phyloP scores from a whole-genome alignment of 2,888 invertebrate genomes.

The Ctenicera cuprea region DNA sequence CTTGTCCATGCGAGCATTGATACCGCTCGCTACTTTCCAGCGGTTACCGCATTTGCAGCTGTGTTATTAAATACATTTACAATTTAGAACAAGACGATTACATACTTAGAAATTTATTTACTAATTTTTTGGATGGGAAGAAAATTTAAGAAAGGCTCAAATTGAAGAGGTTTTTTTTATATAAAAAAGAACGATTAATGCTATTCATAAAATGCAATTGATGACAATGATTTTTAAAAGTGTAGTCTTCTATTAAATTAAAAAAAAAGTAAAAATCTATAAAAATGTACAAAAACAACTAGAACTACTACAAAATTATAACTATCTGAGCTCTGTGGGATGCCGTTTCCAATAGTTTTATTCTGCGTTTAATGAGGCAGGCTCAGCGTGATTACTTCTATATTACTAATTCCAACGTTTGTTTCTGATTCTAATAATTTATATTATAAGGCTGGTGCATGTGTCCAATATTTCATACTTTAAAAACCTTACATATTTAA shows the following conservation, averaged over 20 bases:
- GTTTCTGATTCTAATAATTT: slow-evolving; percentile 27
- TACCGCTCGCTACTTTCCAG: slow-evolving; percentile 39
- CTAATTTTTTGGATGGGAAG: too few relatives aligned
- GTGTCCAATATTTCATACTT: slow-evolving; percentile 3
- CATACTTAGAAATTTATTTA: too few relatives aligned
- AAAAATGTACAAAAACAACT: too few relatives aligned
- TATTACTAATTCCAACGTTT: slow-evolving; percentile 39
- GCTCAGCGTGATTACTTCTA: slow-evolving; percentile 31
- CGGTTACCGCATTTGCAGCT: not conserved
- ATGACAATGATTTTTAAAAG: too few relatives aligned
- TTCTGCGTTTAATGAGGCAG: slow-evolving; percentile 31
- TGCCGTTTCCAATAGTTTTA: slow-evolving; percentile 17
- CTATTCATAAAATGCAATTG: too few relatives aligned
- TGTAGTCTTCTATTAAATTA: too few relatives aligned
- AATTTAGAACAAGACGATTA: too few relatives aligned
- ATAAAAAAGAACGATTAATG: too few relatives aligned
- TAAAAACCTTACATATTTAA: not conserved
- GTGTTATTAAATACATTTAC: too few relatives aligned
- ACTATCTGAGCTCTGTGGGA: slow-evolving; percentile 1
- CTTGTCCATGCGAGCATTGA: slow-evolving; percentile 53
- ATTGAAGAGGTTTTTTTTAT: too few relatives aligned
- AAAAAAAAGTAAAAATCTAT: too few relatives aligned
- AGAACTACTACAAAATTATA: not conserved
- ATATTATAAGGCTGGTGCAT: slow-evolving; percentile 6
- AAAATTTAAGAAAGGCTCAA: too few relatives aligned